Conservation (phyloP, 2,797 vertebrate species). For the Okamejei kenojei region DNA sequence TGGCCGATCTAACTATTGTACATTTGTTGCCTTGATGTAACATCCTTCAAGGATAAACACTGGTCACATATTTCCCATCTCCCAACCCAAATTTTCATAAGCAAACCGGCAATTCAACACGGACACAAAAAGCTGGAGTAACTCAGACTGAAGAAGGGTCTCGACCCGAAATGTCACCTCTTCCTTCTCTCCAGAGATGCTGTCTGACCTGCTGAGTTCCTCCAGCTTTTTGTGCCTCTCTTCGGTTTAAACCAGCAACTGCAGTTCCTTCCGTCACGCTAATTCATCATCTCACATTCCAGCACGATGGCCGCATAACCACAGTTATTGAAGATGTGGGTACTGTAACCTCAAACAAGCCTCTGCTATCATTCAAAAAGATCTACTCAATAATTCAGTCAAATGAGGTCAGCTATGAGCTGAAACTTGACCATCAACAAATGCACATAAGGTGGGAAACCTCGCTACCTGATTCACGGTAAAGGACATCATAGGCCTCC, state of each 20-base stretch:
- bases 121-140: too few species aligned
- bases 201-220: too few species aligned
- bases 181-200: too few species aligned
- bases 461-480: neutral
- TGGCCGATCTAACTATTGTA: neutral
- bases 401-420: neutral
- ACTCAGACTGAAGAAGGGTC: too few species aligned
- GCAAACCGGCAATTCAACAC: neutral
- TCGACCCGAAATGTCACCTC: too few species aligned
- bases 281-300: neutral
- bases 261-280: too few species aligned
- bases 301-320: neutral
- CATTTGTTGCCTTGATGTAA: neutral
- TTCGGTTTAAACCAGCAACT: too few species aligned
- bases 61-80: neutral
- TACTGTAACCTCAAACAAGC: neutral
- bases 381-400: neutral
- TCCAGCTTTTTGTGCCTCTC: too few species aligned
- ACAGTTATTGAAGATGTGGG: neutral
- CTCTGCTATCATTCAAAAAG: neutral
- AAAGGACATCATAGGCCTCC: neutral
- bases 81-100: neutral
- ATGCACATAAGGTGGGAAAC: neutral
- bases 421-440: neutral
- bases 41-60: neutral